Evolutionary conservation across 92 coral and sea anemone species (phyloP), one percentile per base, ranked within the genome.

Genomic region (Epizoanthus fatuus): DNA sequence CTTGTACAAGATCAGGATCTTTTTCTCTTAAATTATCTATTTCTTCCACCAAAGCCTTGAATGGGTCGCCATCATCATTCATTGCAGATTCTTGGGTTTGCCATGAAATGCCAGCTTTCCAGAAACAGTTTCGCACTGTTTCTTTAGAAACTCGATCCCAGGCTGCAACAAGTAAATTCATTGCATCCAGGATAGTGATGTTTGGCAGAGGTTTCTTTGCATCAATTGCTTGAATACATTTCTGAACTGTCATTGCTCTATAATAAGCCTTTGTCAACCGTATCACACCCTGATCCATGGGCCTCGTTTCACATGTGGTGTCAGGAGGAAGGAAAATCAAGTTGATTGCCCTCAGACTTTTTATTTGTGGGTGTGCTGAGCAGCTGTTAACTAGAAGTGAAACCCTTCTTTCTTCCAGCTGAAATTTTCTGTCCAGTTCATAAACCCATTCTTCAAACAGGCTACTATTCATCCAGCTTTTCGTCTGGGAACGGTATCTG

Each of bases 151-250:
- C 72, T 58, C 47, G 44, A 22, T 79, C 53, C 90, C 90, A 86
- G 5, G 90, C 85, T 0, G 29, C 73, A 3, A 75, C 73, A 15
- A 86, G 79, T 14, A 38, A 66, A 35, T 22, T 56, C 85, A 86
- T 86, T 0, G 90, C 85, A 79, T 78, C 90, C 72, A 86, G 73
- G 63, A 86, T 66, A 12, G 80, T 56, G 72, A 44, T 53, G 71
- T 47, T 86, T 39, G 79, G 90, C 32, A 17, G 62, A 5, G 62
- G 63, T 66, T 35, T 86, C 14, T 66, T 81, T 56, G 66, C 47
- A 0, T 78, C 69, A 39, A 67, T 39, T 68, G 79, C 74, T 7
- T 56, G 47, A 37, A 55, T 86, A 63, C 60, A 79, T 54, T 67
- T 49, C 17, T 78, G 69, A 19, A 86, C 79, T 66, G 17, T 65